Base-by-base conservation (phyloP, 2,113 vertebrate species). In the Malaclemys terrapin region DNA sequence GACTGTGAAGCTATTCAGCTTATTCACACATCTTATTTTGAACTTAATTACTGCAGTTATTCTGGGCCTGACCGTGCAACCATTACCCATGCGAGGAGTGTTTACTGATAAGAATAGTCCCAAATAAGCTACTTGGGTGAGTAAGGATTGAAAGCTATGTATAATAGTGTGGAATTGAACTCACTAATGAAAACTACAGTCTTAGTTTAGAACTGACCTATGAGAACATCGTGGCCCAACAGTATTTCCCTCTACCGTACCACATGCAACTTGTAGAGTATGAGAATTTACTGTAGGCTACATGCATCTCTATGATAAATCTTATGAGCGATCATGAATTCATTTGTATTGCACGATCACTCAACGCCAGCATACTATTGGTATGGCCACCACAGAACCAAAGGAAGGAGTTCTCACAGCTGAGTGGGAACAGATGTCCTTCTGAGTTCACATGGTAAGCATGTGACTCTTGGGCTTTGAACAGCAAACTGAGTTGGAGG, bases 211-310 rank as follows among this genome's bases (percentile, higher is more conserved):
- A 45, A 76, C 72, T 45, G 10, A 76, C 42, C 75, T 27, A 25
- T 27, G 6, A 78, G 25, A 78, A 78, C n/a, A 19, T 10, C 69
- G 22, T 42, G n/a, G 35, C 6, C 38, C 38, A 45, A 45, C 75
- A 42, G 42, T 14, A 78, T 47, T 78, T 78, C 75, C 25, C 6
- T 6, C 38, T 42, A 24, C 22, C 25, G 12, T 47, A 27, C 25
- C 54, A 22, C 38, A 14, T 1, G 5, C 24, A 47, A 8, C 31
- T 3, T 3, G 38, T n/a, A 1, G 0, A 1, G 8, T 11, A 31
- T 6, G 31, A n/a, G 19, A 35, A 50, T 22, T 49, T 27, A 6
- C 49, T n/a, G 29, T 11, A 24, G 29, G 49, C 29, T 19, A 50
- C 29, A 19, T 10, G 49, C 31, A 80, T 53, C 19, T 19, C 29